Percentiles rank a stretch among this genome's conserved stretches.
These are phyloP conservation scores for Lasiommata megera DNA, from an alignment of 2,888 invertebrate species.

Conservation along the genomic window DNA sequence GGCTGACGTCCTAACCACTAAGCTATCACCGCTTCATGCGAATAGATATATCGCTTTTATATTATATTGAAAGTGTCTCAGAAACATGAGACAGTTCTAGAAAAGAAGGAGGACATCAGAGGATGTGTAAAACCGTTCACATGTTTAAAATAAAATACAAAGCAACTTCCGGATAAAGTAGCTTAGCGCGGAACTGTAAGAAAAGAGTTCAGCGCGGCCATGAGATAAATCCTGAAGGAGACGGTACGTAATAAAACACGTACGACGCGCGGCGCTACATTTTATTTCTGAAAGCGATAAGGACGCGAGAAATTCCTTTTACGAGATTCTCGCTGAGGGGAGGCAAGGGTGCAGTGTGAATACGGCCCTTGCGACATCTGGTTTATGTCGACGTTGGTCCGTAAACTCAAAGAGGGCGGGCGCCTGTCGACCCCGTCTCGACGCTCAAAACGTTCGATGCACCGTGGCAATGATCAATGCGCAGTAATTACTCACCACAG, in stretches of 20 bases:
- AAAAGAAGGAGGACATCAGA: background rate
- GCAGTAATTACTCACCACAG: conserved; percentile 31
- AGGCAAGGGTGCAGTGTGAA: conserved; percentile 43
- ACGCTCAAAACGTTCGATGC: conserved; percentile 27
- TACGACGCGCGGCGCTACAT: conserved; percentile 73
- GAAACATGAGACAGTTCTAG: background rate
- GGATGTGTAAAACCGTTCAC: conserved; percentile 3
- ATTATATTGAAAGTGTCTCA: too few species aligned
- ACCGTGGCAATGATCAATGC: conserved; percentile 32
- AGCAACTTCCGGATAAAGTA: conserved; percentile 29
- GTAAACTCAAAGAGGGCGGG: conserved; percentile 39
- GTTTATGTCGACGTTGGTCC: conserved; percentile 54
- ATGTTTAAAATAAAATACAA: conserved; percentile 26
- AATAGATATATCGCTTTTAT: too few species aligned
- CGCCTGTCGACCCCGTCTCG: conserved; percentile 32
- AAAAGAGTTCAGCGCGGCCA: conserved; percentile 48
- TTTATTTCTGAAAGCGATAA: conserved; percentile 81
- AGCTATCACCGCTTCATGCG: too few species aligned
- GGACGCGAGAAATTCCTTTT: conserved; percentile 78
- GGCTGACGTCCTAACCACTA: too few species aligned
- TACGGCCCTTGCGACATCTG: conserved; percentile 69
- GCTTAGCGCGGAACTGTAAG: conserved; percentile 32
- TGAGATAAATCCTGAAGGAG: conserved; percentile 76
- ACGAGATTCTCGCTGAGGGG: conserved; percentile 69
- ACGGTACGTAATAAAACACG: conserved; percentile 77